A percentile compares a stretch with the other conserved stretches of the same genome.
Evolutionary conservation across 2,888 invertebrate species (phyloP).

Genomic region (Gastrophysa polygoni): DNA sequence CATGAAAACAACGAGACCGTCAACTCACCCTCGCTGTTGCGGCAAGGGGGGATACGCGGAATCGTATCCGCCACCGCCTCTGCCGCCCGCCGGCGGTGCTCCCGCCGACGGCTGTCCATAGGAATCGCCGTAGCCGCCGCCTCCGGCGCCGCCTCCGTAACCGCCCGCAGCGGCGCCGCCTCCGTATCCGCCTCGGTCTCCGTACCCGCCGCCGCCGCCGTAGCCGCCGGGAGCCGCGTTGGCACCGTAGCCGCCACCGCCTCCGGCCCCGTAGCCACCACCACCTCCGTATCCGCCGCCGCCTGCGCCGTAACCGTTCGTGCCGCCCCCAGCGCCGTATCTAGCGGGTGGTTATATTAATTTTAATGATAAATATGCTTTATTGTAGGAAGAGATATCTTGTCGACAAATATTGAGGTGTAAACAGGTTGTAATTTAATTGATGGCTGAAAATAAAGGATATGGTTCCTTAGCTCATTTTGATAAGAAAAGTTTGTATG

Average conservation of each 20-base stretch:
- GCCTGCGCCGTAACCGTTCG: conserved; percentile 35
- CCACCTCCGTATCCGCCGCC: conserved; percentile 30
- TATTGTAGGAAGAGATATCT: too few relatives aligned
- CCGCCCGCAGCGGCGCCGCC: conserved; percentile 24
- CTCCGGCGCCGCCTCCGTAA: conserved; percentile 20
- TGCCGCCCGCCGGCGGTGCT: conserved; percentile 20
- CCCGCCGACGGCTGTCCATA: conserved; percentile 23
- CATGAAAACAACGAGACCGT: not conserved
- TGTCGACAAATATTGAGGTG: too few relatives aligned
- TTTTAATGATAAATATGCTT: too few relatives aligned
- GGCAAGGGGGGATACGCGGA: conserved; percentile 43
- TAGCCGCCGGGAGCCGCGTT: conserved; percentile 18
- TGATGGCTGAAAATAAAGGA: too few relatives aligned
- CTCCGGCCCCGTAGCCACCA: conserved; percentile 29
- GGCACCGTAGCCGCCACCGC: conserved; percentile 35
- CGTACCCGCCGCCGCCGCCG: conserved; percentile 26
- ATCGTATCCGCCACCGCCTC: conserved; percentile 37
- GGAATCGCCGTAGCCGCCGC: conserved; percentile 26
- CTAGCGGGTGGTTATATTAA: too few relatives aligned
- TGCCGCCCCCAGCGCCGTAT: conserved; percentile 26
- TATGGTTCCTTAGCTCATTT: too few relatives aligned
- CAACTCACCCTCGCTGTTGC: conserved; percentile 42
- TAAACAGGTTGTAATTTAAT: too few relatives aligned
- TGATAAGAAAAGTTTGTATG: too few relatives aligned
- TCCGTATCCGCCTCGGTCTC: conserved; percentile 29